Evolutionary conservation across 2,888 invertebrate genomes (phyloP).

Genomic region (Lycia hirtaria): DNA sequence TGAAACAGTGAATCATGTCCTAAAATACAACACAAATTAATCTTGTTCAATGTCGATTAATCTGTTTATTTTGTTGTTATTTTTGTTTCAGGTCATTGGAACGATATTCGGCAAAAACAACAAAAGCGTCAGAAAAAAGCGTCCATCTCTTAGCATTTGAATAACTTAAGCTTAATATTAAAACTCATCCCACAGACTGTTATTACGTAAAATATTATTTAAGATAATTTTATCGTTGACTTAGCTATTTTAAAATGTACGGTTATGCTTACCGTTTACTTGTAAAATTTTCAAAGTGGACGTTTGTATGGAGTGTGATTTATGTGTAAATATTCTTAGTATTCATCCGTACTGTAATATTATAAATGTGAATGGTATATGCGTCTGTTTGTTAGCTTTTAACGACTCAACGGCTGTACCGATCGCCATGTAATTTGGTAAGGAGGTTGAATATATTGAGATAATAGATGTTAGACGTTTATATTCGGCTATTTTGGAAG

Average conservation of each 20-base stretch:
- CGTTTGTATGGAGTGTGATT: conserved; percentile 19
- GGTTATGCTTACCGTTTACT: conserved; percentile 37
- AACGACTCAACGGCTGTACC: too few species aligned
- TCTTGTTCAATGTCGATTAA: conserved; percentile 22
- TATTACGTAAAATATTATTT: conserved; percentile 56
- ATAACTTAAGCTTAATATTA: conserved; percentile 47
- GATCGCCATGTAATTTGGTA: too few species aligned
- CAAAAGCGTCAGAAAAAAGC: conserved; percentile 90
- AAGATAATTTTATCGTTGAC: conserved; percentile 38
- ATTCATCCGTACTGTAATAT: conserved; percentile 35
- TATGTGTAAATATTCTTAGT: conserved; percentile 43
- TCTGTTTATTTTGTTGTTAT: conserved; percentile 42
- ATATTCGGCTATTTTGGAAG: too few species aligned
- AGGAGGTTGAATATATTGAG: too few species aligned
- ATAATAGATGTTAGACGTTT: too few species aligned
- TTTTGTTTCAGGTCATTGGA: conserved; percentile 85
- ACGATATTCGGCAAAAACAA: conserved; percentile 93
- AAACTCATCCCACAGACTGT: conserved; percentile 68
- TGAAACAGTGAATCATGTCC: conserved; percentile 1
- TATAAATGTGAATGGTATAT: conserved; percentile 41
- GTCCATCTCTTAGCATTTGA: conserved; percentile 92
- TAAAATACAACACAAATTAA: conserved; percentile 2
- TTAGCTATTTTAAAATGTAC: conserved; percentile 27
- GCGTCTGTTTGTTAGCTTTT: too few species aligned
- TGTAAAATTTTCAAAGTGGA: conserved; percentile 19